A percentile compares a stretch with the other conserved stretches of the same genome.
Conservation (phyloP, 2,797 vertebrate genomes). For the Karalla daura region DNA sequence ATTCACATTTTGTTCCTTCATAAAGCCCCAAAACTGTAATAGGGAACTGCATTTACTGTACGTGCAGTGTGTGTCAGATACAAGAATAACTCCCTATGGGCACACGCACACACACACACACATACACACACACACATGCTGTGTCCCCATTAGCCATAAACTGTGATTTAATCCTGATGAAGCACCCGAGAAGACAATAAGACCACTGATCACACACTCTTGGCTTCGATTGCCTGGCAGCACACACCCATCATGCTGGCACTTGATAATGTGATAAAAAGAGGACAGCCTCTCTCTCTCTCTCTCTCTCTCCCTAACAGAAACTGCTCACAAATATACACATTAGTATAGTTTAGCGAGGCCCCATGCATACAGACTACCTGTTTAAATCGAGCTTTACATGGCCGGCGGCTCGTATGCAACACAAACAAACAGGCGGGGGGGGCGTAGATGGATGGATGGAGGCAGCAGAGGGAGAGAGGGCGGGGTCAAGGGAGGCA, state of each 20-base stretch:
- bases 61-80: neutral
- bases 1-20: too few species aligned
- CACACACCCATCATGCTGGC: constrained; percentile 23
- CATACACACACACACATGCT: neutral
- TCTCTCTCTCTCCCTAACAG: neutral
- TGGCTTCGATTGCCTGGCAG: constrained; percentile 4
- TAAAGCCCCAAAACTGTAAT: too few species aligned
- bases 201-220: constrained; percentile 17
- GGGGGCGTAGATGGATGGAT: constrained; percentile 41
- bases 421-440: constrained; percentile 33
- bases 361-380: constrained; percentile 76
- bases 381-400: constrained; percentile 71
- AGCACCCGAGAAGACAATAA: constrained; percentile 21
- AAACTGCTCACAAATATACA: constrained; percentile 44
- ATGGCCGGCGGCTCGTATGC: constrained; percentile 54
- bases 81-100: constrained; percentile 15
- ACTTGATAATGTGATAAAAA: constrained; percentile 43
- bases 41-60: too few species aligned
- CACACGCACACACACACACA: too few species aligned
- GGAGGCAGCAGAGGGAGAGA: constrained; percentile 15
- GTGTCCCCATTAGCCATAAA: constrained; percentile 22
- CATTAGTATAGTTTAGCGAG: constrained; percentile 60
- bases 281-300: constrained; percentile 15
- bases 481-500: constrained; percentile 18
- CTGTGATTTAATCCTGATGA: constrained; percentile 33